Evolutionary conservation across 2,888 invertebrate genomes (phyloP).

Genomic region (Brachycybe producta): DNA sequence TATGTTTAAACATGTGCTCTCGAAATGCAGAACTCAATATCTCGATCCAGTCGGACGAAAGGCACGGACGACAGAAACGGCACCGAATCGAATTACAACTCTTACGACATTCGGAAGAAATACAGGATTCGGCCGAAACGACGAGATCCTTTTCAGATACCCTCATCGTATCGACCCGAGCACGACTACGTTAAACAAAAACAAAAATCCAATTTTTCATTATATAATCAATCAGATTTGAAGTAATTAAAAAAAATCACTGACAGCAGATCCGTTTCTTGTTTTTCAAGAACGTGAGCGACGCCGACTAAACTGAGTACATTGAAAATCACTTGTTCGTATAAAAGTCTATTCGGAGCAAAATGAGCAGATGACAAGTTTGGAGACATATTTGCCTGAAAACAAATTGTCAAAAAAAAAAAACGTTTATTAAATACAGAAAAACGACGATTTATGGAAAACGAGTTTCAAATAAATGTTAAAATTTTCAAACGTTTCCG

Average conservation of each 20-base stretch:
- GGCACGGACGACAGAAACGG: conserved; percentile 63
- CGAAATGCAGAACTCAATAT: conserved; percentile 54
- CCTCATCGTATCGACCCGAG: conserved; percentile 44
- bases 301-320: conserved; percentile 67
- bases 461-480: too few species aligned
- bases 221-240: conserved; percentile 3
- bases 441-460: too few species aligned
- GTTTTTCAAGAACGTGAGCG: conserved; percentile 8
- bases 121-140: conserved; percentile 57
- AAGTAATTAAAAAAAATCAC: too few species aligned
- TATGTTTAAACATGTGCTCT: conserved; percentile 67
- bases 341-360: conserved; percentile 67
- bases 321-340: conserved; percentile 83
- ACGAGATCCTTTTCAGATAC: conserved; percentile 66
- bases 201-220: conserved; percentile 5
- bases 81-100: conserved; percentile 56
- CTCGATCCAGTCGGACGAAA: conserved; percentile 45
- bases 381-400: conserved; percentile 88
- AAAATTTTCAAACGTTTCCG: too few species aligned
- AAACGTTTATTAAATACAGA: too few species aligned
- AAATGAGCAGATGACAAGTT: conserved; percentile 89
- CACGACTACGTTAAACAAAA: background rate
- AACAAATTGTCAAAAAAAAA: conserved; percentile 21
- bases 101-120: conserved; percentile 32
- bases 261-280: conserved; percentile 25